Evolutionary conservation across 2,888 invertebrate species (phyloP).

Genomic region (Ypsolopha scabrella): DNA sequence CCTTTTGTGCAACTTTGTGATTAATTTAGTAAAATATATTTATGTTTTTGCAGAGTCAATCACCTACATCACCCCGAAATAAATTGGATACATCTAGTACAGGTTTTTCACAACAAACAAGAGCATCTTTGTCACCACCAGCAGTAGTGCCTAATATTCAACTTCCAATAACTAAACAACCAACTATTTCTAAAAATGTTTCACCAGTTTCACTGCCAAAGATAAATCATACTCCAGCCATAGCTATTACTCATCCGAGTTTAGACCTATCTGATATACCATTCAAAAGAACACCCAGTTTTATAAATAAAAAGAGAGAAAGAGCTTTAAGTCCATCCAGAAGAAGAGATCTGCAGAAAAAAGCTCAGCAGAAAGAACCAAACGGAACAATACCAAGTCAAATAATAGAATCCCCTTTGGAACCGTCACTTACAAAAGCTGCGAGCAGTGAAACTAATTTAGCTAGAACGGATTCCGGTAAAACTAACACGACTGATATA

Average conservation of each 20-base stretch:
- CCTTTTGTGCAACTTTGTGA: too few species aligned
- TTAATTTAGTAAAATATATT: too few species aligned
- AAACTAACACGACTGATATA: conserved; percentile 79
- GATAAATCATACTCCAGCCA: conserved; percentile 59
- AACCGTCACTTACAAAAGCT: conserved; percentile 40
- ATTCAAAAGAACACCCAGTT: conserved; percentile 60
- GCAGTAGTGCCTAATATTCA: conserved; percentile 54
- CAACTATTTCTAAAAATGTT: conserved; percentile 43
- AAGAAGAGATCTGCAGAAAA: conserved; percentile 57
- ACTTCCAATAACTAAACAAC: conserved; percentile 61
- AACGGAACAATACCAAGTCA: conserved; percentile 50
- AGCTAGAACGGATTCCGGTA: conserved; percentile 79
- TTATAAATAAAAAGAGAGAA: conserved; percentile 63
- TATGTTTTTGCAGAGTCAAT: conserved; percentile 47
- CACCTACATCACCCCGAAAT: conserved; percentile 64
- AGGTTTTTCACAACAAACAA: conserved; percentile 28
- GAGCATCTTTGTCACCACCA: conserved; percentile 55
- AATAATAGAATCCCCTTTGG: conserved; percentile 46
- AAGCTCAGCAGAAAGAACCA: conserved; percentile 48
- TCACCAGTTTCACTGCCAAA: conserved; percentile 38
- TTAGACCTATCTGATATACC: conserved; percentile 59
- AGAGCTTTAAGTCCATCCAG: conserved; percentile 63
- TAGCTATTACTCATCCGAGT: conserved; percentile 70
- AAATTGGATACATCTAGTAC: conserved; percentile 56
- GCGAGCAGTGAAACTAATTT: conserved; percentile 59